These are phyloP conservation scores for Tadarida brasiliensis DNA, from an alignment of 2,797 vertebrate species.

Conservation along the genomic window DNA sequence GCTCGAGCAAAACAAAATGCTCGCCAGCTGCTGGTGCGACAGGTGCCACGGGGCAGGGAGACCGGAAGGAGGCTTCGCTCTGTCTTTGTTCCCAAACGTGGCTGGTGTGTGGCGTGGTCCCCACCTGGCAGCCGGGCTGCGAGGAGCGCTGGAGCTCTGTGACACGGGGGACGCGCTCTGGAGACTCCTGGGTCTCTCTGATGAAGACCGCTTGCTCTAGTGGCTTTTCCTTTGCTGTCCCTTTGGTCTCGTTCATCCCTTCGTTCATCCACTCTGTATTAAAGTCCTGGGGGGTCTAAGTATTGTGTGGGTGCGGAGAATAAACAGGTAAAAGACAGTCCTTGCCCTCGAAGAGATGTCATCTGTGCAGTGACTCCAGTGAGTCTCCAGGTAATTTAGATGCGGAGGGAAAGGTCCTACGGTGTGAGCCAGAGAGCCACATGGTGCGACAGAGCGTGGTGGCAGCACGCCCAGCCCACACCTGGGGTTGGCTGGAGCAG, in stretches of 20 bases:
- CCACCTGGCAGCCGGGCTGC: slow-evolving; percentile 57
- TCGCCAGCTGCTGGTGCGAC: slow-evolving; percentile 76
- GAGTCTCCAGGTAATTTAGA: not conserved
- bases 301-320: not conserved
- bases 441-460: not conserved
- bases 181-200: not conserved
- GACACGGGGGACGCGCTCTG: not conserved
- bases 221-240: not conserved
- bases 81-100: slow-evolving; percentile 55
- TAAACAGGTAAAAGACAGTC: not conserved
- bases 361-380: not conserved
- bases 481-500: not conserved
- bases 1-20: slow-evolving; percentile 62
- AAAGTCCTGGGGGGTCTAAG: not conserved
- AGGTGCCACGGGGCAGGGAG: slow-evolving; percentile 72
- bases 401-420: not conserved
- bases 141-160: not conserved
- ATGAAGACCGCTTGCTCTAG: not conserved
- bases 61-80: slow-evolving; percentile 54
- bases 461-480: not conserved
- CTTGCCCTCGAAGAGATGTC: not conserved
- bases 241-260: not conserved
- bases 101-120: not conserved
- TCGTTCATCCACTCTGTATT: not conserved
- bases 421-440: not conserved